A percentile compares a stretch with the other conserved stretches of the same genome.
phyloP scores from a whole-genome alignment of 2,113 vertebrate genomes.

The Percopsis transmontana region DNA sequence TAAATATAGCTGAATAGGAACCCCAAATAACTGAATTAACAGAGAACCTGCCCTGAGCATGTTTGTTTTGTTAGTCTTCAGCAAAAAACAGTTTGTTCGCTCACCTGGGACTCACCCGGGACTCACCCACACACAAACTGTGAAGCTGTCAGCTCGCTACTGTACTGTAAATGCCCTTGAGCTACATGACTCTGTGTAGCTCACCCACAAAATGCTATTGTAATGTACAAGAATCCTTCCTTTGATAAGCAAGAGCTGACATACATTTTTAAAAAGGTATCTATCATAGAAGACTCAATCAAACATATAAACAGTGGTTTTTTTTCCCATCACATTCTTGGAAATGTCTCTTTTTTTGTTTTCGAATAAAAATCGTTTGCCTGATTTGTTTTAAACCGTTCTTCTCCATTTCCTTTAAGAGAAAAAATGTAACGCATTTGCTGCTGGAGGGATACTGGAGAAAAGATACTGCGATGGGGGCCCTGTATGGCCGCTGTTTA shows the following conservation, averaged over 20 bases:
- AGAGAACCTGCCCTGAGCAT: not conserved
- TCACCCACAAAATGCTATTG: not conserved
- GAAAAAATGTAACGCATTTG: not conserved
- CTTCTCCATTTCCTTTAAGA: conserved; percentile 3
- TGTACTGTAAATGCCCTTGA: conserved; percentile 6
- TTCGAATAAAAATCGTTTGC: not conserved
- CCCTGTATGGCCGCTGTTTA: conserved; percentile 20
- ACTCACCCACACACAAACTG: not conserved
- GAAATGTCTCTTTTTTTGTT: not conserved
- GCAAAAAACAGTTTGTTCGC: too few relatives aligned
- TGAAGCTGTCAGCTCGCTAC: conserved; percentile 13
- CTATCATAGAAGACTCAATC: not conserved
- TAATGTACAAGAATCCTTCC: conserved; percentile 9
- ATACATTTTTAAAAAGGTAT: conserved; percentile 29
- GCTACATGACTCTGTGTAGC: conserved; percentile 27
- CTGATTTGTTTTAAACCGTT: not conserved
- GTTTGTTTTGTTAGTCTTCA: conserved; percentile 21
- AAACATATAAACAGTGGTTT: too few relatives aligned
- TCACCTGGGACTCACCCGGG: conserved; percentile 1
- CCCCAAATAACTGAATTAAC: too few relatives aligned
- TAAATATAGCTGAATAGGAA: too few relatives aligned
- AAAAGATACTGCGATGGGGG: conserved; percentile 9
- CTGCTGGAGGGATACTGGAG: conserved; percentile 7
- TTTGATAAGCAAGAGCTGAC: conserved; percentile 15
- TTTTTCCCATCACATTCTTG: too few relatives aligned